These are phyloP conservation scores for Zaprionus lineosus DNA, from an alignment of 2,888 invertebrate species.

Conservation along the genomic window DNA sequence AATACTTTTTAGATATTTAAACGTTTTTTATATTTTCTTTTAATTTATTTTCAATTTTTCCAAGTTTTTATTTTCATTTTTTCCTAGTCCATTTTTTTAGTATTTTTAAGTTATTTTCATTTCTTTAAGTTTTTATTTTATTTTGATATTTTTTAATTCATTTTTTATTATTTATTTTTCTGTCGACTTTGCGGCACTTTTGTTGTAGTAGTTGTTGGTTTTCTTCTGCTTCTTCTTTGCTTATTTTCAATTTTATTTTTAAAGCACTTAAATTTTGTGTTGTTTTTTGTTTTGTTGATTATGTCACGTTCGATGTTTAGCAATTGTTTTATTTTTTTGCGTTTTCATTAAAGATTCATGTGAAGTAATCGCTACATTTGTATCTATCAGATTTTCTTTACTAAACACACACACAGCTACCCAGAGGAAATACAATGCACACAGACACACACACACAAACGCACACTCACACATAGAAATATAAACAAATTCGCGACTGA, in stretches of 20 bases:
- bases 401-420: conserved; percentile 28
- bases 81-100: too few species aligned
- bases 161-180: conserved; percentile 4
- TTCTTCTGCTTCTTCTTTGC: conserved; percentile 35
- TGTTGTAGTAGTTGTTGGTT: conserved; percentile 38
- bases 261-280: conserved; percentile 52
- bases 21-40: too few species aligned
- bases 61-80: too few species aligned
- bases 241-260: conserved; percentile 56
- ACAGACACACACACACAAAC: conserved; percentile 10
- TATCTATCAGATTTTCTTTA: conserved; percentile 31
- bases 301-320: conserved; percentile 60
- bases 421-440: conserved; percentile 37
- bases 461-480: conserved; percentile 34
- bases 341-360: conserved; percentile 31
- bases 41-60: too few species aligned
- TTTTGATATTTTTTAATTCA: conserved; percentile 19
- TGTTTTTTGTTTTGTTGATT: conserved; percentile 46
- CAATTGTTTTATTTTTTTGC: conserved; percentile 47
- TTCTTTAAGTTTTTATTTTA: not conserved
- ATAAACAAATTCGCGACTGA: conserved; percentile 71
- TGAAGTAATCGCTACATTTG: conserved; percentile 40
- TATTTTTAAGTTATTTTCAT: too few species aligned
- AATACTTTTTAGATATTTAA: too few species aligned
- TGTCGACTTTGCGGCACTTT: conserved; percentile 54